These are phyloP conservation scores for Gisinianus flammeolus DNA, from an alignment of 2,888 invertebrate genomes.

Conservation along the genomic window DNA sequence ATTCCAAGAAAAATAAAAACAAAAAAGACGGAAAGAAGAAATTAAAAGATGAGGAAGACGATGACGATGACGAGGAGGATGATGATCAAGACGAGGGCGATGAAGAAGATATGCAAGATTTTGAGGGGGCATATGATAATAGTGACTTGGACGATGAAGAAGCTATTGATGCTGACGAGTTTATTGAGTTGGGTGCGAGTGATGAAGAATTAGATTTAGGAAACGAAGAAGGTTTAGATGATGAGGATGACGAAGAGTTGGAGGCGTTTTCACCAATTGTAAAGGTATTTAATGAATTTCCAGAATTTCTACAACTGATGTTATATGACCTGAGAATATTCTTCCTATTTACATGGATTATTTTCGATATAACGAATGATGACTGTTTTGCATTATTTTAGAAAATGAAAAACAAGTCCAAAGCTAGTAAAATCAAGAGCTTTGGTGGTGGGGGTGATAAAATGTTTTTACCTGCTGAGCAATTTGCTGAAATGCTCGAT, in stretches of 20 bases:
- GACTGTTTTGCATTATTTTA: no score
- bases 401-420: not conserved
- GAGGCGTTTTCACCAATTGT: not conserved
- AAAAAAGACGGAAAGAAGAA: conserved; percentile 65
- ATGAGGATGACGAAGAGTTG: conserved; percentile 46
- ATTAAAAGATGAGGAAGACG: conserved; percentile 69
- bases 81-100: conserved; percentile 63
- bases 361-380: no score
- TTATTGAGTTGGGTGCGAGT: conserved; percentile 56
- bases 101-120: conserved; percentile 61
- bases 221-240: conserved; percentile 44
- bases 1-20: conserved; percentile 47
- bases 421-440: conserved; percentile 41
- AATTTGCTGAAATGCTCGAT: conserved; percentile 86
- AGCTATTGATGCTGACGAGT: conserved; percentile 60
- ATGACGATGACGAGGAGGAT: conserved; percentile 66
- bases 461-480: conserved; percentile 80
- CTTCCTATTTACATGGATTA: no score
- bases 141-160: conserved; percentile 70
- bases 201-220: conserved; percentile 57
- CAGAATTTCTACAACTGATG: no score
- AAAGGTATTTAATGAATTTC: no score
- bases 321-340: no score
- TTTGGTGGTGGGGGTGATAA: conserved; percentile 41
- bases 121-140: conserved; percentile 62